These are phyloP conservation scores for Leptocoma aspasia DNA, from an alignment of 2,113 vertebrate species.

Conservation along the genomic window DNA sequence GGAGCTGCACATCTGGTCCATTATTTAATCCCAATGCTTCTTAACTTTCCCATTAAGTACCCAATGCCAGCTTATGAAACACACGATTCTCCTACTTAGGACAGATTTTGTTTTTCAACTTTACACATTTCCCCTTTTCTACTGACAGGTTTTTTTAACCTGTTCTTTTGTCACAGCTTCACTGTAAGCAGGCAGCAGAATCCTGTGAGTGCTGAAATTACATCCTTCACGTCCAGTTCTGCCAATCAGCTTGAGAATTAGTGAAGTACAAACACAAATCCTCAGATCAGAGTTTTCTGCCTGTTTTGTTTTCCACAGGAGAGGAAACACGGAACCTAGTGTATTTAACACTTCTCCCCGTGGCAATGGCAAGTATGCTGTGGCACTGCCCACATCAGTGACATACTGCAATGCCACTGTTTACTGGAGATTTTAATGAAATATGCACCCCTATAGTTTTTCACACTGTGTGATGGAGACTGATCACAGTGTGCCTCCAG, in stretches of 20 bases:
- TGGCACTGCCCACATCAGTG: not conserved
- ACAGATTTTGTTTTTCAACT: not conserved
- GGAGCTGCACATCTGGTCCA: not conserved
- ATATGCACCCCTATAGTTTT: not conserved
- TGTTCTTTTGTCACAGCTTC: not conserved
- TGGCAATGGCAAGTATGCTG: not conserved
- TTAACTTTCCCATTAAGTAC: not conserved
- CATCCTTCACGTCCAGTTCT: not conserved
- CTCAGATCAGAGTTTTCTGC: not conserved
- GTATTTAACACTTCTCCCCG: not conserved
- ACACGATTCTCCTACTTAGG: not conserved
- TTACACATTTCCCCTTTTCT: rapidly evolving
- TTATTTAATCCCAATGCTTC: not conserved
- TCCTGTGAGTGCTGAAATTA: not conserved
- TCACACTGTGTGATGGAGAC: rapidly evolving
- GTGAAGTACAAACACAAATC: not conserved
- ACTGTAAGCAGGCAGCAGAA: not conserved
- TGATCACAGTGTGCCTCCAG: not conserved
- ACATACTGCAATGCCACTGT: not conserved
- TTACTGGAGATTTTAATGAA: not conserved
- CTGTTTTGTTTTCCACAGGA: not conserved
- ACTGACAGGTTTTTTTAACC: not conserved
- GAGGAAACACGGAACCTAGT: not conserved
- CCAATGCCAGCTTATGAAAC: not conserved
- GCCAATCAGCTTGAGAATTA: not conserved